Evolutionary conservation across 1,140 invertebrate genomes (phyloP).

Genomic region (Coelopa frigida): DNA sequence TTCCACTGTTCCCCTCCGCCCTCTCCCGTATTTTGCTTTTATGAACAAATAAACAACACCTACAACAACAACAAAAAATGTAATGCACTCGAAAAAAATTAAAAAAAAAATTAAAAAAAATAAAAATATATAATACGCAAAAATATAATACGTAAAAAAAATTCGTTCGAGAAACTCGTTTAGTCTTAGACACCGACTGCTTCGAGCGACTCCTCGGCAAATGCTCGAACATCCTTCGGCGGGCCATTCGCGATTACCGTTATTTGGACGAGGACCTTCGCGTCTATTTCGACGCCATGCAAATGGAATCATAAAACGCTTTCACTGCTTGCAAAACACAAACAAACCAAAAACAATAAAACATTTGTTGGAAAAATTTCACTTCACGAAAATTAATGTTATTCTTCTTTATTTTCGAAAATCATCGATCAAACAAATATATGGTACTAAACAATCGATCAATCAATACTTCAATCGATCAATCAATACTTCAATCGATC

Average conservation of each 20-base stretch:
- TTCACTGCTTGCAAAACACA: no score
- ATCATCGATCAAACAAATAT: no score
- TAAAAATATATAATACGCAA: neutral
- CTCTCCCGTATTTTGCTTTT: neutral
- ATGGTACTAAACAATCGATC: no score
- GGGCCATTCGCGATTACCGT: slow-evolving; percentile 35
- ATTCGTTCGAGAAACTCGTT: slow-evolving; percentile 7
- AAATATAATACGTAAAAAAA: no score
- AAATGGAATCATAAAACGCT: no score
- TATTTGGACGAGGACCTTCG: slow-evolving; percentile 40
- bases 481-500: no score
- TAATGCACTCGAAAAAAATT: neutral
- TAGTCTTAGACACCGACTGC: slow-evolving; percentile 36
- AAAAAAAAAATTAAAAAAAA: neutral
- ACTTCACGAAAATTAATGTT: no score
- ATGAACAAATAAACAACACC: neutral
- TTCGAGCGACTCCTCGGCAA: slow-evolving; percentile 39
- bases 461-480: no score
- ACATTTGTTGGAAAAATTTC: no score
- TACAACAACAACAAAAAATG: neutral
- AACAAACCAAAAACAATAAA: no score
- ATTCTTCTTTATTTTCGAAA: no score
- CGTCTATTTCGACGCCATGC: slow-evolving; percentile 29
- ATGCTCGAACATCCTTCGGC: slow-evolving; percentile 31
- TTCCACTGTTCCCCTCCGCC: no score